Base-by-base conservation (phyloP, 1,140 invertebrate genomes). In the Ceratosolen solmsi region DNA sequence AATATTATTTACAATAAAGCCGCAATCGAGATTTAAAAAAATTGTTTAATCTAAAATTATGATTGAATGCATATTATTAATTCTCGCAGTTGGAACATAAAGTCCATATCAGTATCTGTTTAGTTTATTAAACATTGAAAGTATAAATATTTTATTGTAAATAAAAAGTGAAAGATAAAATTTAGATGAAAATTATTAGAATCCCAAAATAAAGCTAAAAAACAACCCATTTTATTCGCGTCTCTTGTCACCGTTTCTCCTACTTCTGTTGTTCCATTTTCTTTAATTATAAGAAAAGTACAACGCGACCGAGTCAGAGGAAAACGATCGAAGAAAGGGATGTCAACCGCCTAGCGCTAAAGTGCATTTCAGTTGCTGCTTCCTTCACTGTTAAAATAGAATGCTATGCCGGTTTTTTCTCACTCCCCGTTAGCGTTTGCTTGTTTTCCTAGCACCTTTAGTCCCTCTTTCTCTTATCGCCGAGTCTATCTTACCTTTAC, bases 321-420 rank as follows among this genome's bases (percentile, higher is more conserved):
- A 51, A 71, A 71, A 71, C 27, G 49, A 56, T 79, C 13, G 63
- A 56, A 56, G 13, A 56, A 70, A 49, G 63, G 30, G 17, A 73
- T 22, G 15, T 54, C 41, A 54, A 22, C 41, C 41, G 25, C 17
- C 17, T 20, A n/a, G 11, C 13, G 5, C 36, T 51, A 33, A 68
- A 38, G 33, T 38, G 25, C 30, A 56, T 30, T 65, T 41, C 41
- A 36, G 30, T 60, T 17, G 71, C 15, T 20, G 41, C 75, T n/a
- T 54, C 41, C 68, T 27, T 22, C 41, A 4, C 20, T 49, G n/a
- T 11, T 78, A 51, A 58, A 54, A 30, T 41, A 65, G 30, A 70
- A 68, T 73, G 25, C 27, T 17, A 38, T 58, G 17, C 81, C 65
- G 81, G 79, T 71, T 65, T 84, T 65, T 82, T 83, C 84, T 73